A percentile compares a stretch with the other conserved stretches of the same genome.
Evolutionary conservation across 2,888 invertebrate genomes (phyloP).

Genomic region (Lasioglossum leucozonium): DNA sequence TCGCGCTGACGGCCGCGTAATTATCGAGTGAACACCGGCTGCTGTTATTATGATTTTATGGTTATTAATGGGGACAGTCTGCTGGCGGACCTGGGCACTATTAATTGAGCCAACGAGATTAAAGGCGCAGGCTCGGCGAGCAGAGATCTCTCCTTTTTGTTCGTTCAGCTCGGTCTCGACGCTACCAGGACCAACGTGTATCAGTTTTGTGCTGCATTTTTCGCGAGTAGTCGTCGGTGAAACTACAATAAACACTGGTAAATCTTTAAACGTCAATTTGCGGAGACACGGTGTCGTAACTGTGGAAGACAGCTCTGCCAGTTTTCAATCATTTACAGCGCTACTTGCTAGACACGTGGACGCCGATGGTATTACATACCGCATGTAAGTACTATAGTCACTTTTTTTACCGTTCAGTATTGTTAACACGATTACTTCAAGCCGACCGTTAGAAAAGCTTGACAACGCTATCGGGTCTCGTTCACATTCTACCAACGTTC

Average conservation of each 20-base stretch:
- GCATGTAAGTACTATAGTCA: not conserved
- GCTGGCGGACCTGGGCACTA: not conserved
- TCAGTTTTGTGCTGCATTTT: not conserved
- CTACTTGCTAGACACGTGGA: not conserved
- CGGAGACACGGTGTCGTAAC: too few relatives aligned
- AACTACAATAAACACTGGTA: not conserved
- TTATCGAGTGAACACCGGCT: conserved; percentile 2
- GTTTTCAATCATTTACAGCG: not conserved
- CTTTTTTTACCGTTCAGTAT: too few relatives aligned
- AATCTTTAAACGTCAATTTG: not conserved
- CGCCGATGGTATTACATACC: not conserved
- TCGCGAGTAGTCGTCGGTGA: not conserved
- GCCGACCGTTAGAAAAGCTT: not conserved
- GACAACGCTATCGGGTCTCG: not conserved
- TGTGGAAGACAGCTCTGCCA: not conserved
- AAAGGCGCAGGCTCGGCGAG: not conserved
- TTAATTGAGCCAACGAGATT: not conserved
- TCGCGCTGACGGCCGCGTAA: conserved; percentile 10
- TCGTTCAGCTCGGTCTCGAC: not conserved
- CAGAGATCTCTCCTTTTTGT: not conserved
- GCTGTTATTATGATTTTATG: not conserved
- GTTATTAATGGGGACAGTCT: not conserved
- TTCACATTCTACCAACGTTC: not conserved
- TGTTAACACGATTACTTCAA: not conserved
- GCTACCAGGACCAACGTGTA: not conserved